A percentile compares a stretch with the other conserved stretches of the same genome.
Evolutionary conservation across 2,113 vertebrate genomes (phyloP).

Genomic region (Smithornis capensis): DNA sequence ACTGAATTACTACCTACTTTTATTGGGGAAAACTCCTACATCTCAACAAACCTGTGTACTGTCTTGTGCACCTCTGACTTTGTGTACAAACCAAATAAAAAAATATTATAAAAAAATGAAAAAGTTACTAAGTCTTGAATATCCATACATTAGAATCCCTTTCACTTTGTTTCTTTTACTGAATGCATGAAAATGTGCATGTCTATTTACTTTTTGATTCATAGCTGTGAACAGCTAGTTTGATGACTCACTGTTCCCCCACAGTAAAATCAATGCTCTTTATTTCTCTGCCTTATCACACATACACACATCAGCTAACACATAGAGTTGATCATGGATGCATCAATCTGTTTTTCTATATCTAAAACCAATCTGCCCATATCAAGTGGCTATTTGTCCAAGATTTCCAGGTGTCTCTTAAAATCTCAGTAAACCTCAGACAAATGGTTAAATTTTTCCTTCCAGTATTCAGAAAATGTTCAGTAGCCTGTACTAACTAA

Average conservation of each 20-base stretch:
- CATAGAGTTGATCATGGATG: background rate
- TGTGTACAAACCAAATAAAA: background rate
- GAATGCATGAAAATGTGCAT: background rate
- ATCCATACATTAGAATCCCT: background rate
- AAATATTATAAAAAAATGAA: background rate
- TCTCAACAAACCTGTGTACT: background rate
- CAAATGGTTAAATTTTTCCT: background rate
- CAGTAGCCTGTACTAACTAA: background rate
- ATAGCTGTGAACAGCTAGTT: background rate
- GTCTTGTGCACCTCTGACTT: background rate
- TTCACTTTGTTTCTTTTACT: background rate
- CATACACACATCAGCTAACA: background rate
- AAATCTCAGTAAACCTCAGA: background rate
- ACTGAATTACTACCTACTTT: background rate
- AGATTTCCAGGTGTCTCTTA: background rate
- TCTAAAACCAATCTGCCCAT: background rate
- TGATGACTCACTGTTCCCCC: background rate
- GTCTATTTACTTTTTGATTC: background rate
- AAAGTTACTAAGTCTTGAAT: background rate
- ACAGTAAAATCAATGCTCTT: background rate
- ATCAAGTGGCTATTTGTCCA: fast-evolving
- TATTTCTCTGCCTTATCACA: background rate
- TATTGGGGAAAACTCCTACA: fast-evolving
- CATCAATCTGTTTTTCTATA: background rate
- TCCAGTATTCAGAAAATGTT: background rate